Evolutionary conservation across 2,888 invertebrate species (phyloP).

Genomic region (Onchidella celtica): DNA sequence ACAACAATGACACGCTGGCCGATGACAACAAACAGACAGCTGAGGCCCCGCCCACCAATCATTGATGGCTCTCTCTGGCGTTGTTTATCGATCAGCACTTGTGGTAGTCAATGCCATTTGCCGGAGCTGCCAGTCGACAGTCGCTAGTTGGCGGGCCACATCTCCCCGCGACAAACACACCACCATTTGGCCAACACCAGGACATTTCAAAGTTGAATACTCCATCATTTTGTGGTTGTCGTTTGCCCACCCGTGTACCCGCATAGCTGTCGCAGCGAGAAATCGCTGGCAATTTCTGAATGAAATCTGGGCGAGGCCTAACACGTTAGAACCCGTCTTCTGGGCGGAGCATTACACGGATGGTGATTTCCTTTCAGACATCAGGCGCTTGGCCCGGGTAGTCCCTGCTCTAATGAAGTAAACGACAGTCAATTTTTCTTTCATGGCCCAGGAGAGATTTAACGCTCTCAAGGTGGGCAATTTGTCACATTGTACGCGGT

Average conservation of each 20-base stretch:
- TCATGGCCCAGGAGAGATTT: conserved; percentile 6
- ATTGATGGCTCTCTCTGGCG: not conserved
- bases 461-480: conserved; percentile 3
- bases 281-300: not conserved
- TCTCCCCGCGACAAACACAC: not conserved
- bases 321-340: not conserved
- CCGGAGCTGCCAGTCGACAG: not conserved
- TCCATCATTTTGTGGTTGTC: not conserved
- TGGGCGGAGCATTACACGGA: not conserved
- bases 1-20: not conserved
- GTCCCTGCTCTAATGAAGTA: not conserved
- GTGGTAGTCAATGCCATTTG: not conserved
- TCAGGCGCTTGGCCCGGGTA: not conserved
- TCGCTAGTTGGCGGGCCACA: not conserved
- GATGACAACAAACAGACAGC: not conserved
- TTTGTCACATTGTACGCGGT: conserved; percentile 12
- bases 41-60: conserved; percentile 14
- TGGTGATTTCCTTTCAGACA: not conserved
- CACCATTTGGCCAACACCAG: not conserved
- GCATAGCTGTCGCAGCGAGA: not conserved
- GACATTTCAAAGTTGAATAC: not conserved
- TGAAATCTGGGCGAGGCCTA: conserved; percentile 7
- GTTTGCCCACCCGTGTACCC: not conserved
- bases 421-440: conserved; percentile 14
- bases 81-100: conserved; percentile 10